Percentiles rank a stretch among this genome's conserved stretches.
Evolutionary conservation across 2,888 invertebrate species (phyloP).

Genomic region (Hecatera dysodea): DNA sequence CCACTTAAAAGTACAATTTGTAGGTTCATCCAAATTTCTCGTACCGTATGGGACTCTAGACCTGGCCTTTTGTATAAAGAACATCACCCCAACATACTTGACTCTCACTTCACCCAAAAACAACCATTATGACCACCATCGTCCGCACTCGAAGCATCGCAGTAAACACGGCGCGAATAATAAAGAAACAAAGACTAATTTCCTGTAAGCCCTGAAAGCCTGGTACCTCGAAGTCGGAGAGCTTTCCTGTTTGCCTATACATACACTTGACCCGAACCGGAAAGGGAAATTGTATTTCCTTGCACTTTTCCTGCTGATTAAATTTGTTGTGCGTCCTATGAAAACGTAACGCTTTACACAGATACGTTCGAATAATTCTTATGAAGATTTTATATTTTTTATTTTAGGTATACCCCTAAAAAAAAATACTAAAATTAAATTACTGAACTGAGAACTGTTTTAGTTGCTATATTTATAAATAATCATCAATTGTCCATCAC

Average conservation of each 20-base stretch:
- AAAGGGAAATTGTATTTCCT: conserved; percentile 58
- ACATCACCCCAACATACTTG: background rate
- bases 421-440: too few species aligned
- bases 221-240: conserved; percentile 3
- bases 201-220: conserved; percentile 29
- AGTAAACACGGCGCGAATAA: conserved; percentile 27
- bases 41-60: too few species aligned
- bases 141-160: background rate
- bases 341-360: conserved; percentile 17
- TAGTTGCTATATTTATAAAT: too few species aligned
- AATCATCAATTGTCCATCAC: too few species aligned
- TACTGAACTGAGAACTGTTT: too few species aligned
- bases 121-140: background rate
- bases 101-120: background rate
- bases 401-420: too few species aligned
- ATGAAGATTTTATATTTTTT: background rate
- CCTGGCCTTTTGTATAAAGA: background rate
- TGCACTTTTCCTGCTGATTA: conserved; percentile 43
- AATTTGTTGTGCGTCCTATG: conserved; percentile 45
- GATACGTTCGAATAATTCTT: conserved; percentile 1
- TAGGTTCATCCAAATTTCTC: too few species aligned
- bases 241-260: conserved; percentile 43
- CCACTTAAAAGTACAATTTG: too few species aligned
- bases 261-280: conserved; percentile 52
- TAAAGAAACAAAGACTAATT: conserved; percentile 45